Base-by-base conservation (phyloP, 2,797 vertebrate species). In the Adelosebastes latens region DNA sequence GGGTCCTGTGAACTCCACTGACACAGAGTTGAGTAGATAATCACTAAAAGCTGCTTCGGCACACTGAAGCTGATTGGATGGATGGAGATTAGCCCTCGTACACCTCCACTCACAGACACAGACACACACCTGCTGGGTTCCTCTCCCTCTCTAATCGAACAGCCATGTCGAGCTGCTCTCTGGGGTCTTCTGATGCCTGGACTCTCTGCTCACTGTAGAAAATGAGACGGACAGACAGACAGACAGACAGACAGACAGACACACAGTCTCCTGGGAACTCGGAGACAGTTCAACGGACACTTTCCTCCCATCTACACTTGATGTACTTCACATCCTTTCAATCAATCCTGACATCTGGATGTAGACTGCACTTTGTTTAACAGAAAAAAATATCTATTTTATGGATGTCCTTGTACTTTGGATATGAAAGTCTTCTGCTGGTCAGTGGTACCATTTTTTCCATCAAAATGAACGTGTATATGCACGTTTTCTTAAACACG, bases 121-220 rank as follows among this genome's bases (percentile, higher is more conserved):
- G 32, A 80, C 65, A 61, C 75, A 61, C 79, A 78, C 87, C 78
- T 80, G 75, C 82, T 82, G 83, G 20, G 69, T 49, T 86, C 60
- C 14, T 53, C 72, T 70, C 49, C 72, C 16, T 20, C 69, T 83
- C 67, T 81, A 64, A 85, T 84, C 72, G 49, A 82, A 83, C 49
- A 25, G 42, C 27, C 61, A 59, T 59, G 65, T 81, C 4, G 46
- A 63, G 71, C 62, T 49, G 29, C 75, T 84, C 72, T 76, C 78
- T 64, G 67, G 81, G 55, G 73, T 8, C 62, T 68, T 63, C 46
- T 34, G 46, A 62, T 49, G 61, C 72, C 70, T 22, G 66, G 52
- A 68, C 55, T 72, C 79, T 64, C n/a, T 65, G 39, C 34, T 69
- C 29, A 61, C 63, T 67, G 46, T 16, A 29, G 60, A 84, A 72